Percentiles rank a stretch among this genome's conserved stretches.
Conservation (phyloP, 2,888 invertebrate species). For the Achlya flavicornis region DNA sequence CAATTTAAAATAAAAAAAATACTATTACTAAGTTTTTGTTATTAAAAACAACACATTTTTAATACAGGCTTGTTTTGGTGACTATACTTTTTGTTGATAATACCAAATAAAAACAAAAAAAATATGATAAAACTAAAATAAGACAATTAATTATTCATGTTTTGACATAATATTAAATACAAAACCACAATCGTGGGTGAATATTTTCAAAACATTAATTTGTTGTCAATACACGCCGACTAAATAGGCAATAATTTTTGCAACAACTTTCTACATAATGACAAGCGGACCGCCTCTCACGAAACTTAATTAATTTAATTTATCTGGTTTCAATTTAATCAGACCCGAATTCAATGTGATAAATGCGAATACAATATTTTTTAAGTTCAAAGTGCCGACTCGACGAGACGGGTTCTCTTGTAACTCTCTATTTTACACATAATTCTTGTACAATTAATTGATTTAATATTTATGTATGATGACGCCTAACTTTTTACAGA, state of each 20-base stretch:
- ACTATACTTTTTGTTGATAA: too few species aligned
- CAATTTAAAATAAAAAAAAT: too few species aligned
- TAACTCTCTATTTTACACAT: conserved; percentile 3
- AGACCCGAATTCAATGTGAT: conserved; percentile 46
- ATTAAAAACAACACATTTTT: too few species aligned
- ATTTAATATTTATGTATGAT: not conserved
- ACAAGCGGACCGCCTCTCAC: conserved; percentile 34
- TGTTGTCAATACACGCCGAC: not conserved
- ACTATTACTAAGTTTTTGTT: too few species aligned
- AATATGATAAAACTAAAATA: too few species aligned
- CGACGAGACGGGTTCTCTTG: not conserved
- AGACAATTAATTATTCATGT: too few species aligned
- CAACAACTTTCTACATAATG: conserved; percentile 57
- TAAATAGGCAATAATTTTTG: conserved; percentile 34
- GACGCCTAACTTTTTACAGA: too few species aligned
- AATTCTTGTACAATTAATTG: not conserved
- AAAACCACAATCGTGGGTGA: not conserved
- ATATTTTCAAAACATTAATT: not conserved
- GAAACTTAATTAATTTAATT: conserved; percentile 53
- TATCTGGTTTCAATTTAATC: conserved; percentile 43
- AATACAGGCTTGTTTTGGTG: too few species aligned
- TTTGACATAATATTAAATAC: too few species aligned
- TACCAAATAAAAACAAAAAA: too few species aligned
- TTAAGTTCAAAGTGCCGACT: conserved; percentile 12
- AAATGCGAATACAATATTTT: conserved; percentile 22